Evolutionary conservation across 2,113 vertebrate genomes (phyloP), one percentile per base, ranked within the genome.

Genomic region (Elachura formosa): DNA sequence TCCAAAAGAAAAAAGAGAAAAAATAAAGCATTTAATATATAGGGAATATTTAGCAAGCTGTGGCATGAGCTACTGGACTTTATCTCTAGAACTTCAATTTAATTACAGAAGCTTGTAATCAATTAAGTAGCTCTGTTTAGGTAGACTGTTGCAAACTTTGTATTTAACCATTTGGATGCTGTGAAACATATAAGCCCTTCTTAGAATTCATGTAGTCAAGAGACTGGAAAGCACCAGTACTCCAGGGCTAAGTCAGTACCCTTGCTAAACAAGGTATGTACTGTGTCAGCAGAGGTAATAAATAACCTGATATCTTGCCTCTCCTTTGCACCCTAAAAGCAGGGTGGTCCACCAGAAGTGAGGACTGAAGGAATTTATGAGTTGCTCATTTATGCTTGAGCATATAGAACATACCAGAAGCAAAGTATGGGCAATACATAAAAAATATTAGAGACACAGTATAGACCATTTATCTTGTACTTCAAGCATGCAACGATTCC

Each of bases 1-100:
- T 95, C 75, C 92, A 94, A 94, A 96, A 89, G 41, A 94, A 96
- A 94, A 96, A 93, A 93, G 71, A 93, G n/a, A 85, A 92, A 86
- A 81, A 84, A 20, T 40, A 14, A 87, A 86, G 16, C 64, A 76
- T 31, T 76, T 62, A 49, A 54, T 43, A 72, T 23, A 69, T 1
- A 52, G n/a, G 40, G 48, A 90, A 55, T 29, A 63, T 54, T 93
- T 67, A 51, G 48, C 2, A 8, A 76, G 31, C 23, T 88, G 51
- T 63, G 25, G 28, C 29, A n/a, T 34, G 25, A 91, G 76, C 48
- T 34, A 56, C 34, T 33, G 21, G 34, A 49, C n/a, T 96, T 81
- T 5, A 63, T 48, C 52, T 89, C 68, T 31, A 66, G 45, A 85
- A 84, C 26, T 55, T 82, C n/a, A 51, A 18, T 77, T 87, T 78